Base-by-base conservation (phyloP, 2,113 vertebrate species). In the Corvus moneduloides region DNA sequence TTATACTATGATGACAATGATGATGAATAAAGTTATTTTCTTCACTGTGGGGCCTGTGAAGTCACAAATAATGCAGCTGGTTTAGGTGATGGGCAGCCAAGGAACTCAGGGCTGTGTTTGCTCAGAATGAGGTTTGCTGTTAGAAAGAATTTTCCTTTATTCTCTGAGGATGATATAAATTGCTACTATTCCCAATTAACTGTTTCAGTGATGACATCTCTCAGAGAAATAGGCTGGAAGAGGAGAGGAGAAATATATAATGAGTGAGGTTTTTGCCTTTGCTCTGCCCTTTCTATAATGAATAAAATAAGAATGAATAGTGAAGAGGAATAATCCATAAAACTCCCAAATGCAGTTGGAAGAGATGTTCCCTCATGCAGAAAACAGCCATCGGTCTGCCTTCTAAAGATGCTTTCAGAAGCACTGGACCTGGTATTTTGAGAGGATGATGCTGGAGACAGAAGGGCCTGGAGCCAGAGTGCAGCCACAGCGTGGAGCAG, bases 401-500 rank as follows among this genome's bases (percentile, higher is more conserved):
- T 81, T 68, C 32, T 89, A 20, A 77, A 62, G 63, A 37, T 76
- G 18, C 35, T 73, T 84, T 85, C 51, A 67, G 87, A 37, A 80
- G 55, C 71, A 64, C 55, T 63, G 74, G 51, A 18, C 41, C n/a
- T 76, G 62, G 26, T 73, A 16, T 91, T 83, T 93, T 83, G 78
- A 73, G 78, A 82, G 44, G 85, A 28, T 41, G 73, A 28, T 89
- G 59, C 52, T 63, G 68, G 48, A 78, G 83, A 84, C 54, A 79
- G 81, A 48, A 87, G n/a, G 35, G 46, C 56, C 59, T 59, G 30
- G 52, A 84, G 63, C 18, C 23, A 18, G 67, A 21, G 73, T 0
- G 0, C 22, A 66, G 68, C n/a, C 46, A 10, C 17, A 33, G 79
- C 0, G 0, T 0, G 0, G 61, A 27, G 33, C 52, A 63, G 62